Base-by-base conservation (phyloP, 2,888 invertebrate genomes). In the Macropis europaea region DNA sequence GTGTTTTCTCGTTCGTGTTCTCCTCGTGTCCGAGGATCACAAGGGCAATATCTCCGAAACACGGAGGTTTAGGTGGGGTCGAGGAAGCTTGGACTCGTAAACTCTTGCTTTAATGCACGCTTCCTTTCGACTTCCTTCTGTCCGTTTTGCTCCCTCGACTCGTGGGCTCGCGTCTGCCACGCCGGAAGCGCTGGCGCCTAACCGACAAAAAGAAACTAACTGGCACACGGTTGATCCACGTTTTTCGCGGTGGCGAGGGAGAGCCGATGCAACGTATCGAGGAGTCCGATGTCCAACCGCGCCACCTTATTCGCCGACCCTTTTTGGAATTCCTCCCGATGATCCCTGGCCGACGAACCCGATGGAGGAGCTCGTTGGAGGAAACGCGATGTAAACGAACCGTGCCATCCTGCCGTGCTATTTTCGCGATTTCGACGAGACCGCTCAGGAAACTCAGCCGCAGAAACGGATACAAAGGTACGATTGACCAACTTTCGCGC, bases 181-280 rank as follows among this genome's bases (percentile, higher is more conserved):
- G 36, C 71, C 69, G 69, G 69, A 71, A 71, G 56, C 36, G 54
- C 26, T 69, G 71, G 70, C 71, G 71, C 71, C 61, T 70, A 38
- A n/a, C 43, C 38, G 19, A 36, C 54, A 38, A 60, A 71, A 71
- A 71, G 48, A 54, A 48, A 24, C 70, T n/a, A 36, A 38, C 54
- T 36, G 60, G 24, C 17, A 26, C 34, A 34, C 9, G 30, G 13
- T 47, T 28, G 56, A 40, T 28, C 9, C 40, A 19, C 32, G 30
- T 47, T 67, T 42, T 22, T 43, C 42, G 17, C 32, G n/a, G n/a
- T 28, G 22, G 13, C 28, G 40, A 43, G 13, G 26, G 42, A 22
- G 36, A n/a, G n/a, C n/a, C n/a, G n/a, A n/a, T n/a, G n/a, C n/a
- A n/a, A n/a, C n/a, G n/a, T n/a, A n/a, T n/a, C n/a, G n/a, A n/a